A percentile compares a stretch with the other conserved stretches of the same genome.
Conservation (phyloP, 2,888 invertebrate genomes). For the Eretmocerus hayati region DNA sequence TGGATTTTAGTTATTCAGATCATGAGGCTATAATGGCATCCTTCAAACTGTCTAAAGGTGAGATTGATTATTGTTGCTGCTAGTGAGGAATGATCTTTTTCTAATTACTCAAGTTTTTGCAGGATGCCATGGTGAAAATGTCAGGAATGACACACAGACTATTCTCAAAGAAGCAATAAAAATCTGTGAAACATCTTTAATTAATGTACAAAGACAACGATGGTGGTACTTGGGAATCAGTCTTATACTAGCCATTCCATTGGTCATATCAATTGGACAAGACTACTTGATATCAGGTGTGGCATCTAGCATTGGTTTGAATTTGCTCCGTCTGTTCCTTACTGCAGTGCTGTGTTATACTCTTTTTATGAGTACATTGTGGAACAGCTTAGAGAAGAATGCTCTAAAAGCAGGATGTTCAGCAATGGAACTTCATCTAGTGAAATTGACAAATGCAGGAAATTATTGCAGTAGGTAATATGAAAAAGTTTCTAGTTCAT, state of each 20-base stretch:
- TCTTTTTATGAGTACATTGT: constrained; percentile 71
- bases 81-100: not conserved
- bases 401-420: constrained; percentile 68
- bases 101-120: not conserved
- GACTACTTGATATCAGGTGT: constrained; percentile 32
- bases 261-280: constrained; percentile 38
- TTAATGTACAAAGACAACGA: constrained; percentile 49
- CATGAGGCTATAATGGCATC: constrained; percentile 76
- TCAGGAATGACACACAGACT: constrained; percentile 31
- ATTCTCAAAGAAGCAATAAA: constrained; percentile 54
- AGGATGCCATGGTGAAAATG: constrained; percentile 24
- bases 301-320: constrained; percentile 46
- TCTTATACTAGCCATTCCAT: constrained; percentile 48
- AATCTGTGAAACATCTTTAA: constrained; percentile 55
- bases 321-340: constrained; percentile 57
- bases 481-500: no score
- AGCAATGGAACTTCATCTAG: constrained; percentile 57
- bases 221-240: constrained; percentile 52
- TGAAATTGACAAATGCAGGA: constrained; percentile 29
- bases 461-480: constrained; percentile 18
- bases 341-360: constrained; percentile 62
- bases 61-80: not conserved
- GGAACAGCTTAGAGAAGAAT: constrained; percentile 76
- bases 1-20: constrained; percentile 76
- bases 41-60: constrained; percentile 36